Conservation (phyloP, 1,140 invertebrate species). For the Leptonema lineaticorne region DNA sequence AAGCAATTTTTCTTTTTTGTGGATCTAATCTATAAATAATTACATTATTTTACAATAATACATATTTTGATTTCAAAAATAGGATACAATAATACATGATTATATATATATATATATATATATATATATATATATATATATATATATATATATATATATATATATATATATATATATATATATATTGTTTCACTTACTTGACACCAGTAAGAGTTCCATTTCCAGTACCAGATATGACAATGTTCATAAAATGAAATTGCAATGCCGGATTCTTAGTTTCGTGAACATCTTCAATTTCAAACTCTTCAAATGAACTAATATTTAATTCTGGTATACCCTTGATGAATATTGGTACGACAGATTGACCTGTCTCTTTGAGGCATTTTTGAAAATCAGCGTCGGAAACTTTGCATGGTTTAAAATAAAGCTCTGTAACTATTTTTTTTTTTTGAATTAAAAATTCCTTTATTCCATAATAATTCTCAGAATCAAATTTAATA, state of each 20-base stretch:
- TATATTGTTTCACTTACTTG: conserved; percentile 47
- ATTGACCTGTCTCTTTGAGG: conserved; percentile 44
- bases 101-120: background rate
- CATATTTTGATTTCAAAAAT: no score
- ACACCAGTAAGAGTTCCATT: conserved; percentile 45
- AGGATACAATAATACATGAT: background rate
- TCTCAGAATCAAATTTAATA: no score
- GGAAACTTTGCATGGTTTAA: conserved; percentile 44
- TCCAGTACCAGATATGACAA: conserved; percentile 45
- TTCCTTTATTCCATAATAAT: no score
- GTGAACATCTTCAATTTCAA: conserved; percentile 44
- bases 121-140: background rate
- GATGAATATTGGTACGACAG: conserved; percentile 44
- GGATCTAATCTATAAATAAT: conserved; percentile 41
- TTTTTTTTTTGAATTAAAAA: background rate
- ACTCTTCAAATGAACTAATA: conserved; percentile 46
- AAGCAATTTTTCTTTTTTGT: conserved; percentile 36
- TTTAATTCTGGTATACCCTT: conserved; percentile 45
- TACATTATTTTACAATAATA: background rate
- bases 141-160: background rate
- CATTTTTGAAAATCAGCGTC: conserved; percentile 42
- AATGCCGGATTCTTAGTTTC: conserved; percentile 44
- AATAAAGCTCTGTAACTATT: conserved; percentile 44
- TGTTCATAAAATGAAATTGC: conserved; percentile 46
- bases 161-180: background rate